Evolutionary conservation across 2,888 invertebrate genomes (phyloP), one percentile per base, ranked within the genome.

Genomic region (Agriotes lineatus): DNA sequence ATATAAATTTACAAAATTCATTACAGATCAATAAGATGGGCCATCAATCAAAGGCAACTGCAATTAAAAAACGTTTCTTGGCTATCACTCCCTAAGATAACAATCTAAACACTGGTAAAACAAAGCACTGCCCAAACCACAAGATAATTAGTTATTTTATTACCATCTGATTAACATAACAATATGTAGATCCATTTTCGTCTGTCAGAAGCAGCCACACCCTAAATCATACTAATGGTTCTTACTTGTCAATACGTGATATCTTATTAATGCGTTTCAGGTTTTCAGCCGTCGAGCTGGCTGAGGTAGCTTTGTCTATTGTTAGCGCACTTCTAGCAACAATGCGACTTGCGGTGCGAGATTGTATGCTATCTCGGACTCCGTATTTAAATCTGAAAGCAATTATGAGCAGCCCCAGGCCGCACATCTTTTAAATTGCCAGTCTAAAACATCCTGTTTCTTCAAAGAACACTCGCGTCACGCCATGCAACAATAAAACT

Each of bases 111-210:
- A 75, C 44, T 69, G 67, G 72, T 73, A 71, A 75, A 73, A 75
- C 74, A 75, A 76, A 76, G 74, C 71, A 62, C 20, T 71, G 59
- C 58, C 67, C 33, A 63, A 57, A 60, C 69, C 66, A 58, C 22
- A 65, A 58, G 67, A 75, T 77, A 79, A 78, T 78, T 79, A 78
- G 77, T 78, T 78, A 75, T 75, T 77, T 78, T 76, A 77, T 78
- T 77, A 77, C 76, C 75, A 79, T 77, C 78, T 77, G 79, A 80
- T 80, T 79, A 79, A 76, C 78, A 80, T 79, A 80, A 79, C 76
- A 79, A 79, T 78, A 76, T 74, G 76, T 74, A 74, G 76, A 77
- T 77, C 77, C 77, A 79, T 78, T 79, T 77, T 75, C 50, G 74
- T 74, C 76, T 76, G 76, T 76, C 78, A 77, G 72, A 42, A 59